Percentiles rank a stretch among this genome's conserved stretches.
Conservation (phyloP, 2,888 invertebrate genomes). For the Parnassius orleans region DNA sequence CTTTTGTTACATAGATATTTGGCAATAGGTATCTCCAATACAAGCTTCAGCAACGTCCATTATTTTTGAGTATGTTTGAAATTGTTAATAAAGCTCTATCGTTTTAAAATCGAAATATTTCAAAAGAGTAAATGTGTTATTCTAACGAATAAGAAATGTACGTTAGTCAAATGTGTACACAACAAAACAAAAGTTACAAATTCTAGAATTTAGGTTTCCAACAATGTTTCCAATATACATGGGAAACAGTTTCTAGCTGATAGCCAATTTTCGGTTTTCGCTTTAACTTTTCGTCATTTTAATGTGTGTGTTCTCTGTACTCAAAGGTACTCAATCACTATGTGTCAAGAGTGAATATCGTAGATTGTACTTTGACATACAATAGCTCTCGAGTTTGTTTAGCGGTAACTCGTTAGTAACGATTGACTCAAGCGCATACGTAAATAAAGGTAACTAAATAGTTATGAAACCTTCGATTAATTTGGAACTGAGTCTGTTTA, state of each 20-base stretch:
- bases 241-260: constrained; percentile 31
- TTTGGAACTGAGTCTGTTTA: background rate
- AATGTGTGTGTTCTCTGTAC: constrained; percentile 51
- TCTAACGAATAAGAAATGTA: no score
- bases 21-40: no score
- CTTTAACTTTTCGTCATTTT: constrained; percentile 55
- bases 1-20: no score
- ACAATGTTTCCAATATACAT: background rate
- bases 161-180: no score
- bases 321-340: constrained; percentile 33
- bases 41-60: no score
- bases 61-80: no score
- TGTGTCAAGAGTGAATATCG: constrained; percentile 52
- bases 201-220: no score
- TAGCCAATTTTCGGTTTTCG: constrained; percentile 51
- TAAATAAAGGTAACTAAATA: background rate
- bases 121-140: no score
- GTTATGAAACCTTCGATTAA: background rate
- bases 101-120: no score
- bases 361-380: constrained; percentile 44
- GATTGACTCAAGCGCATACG: background rate
- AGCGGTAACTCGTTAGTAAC: constrained; percentile 38
- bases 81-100: no score
- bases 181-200: no score
- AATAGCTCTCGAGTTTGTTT: constrained; percentile 52